A percentile compares a stretch with the other conserved stretches of the same genome.
Evolutionary conservation across 2,888 invertebrate genomes (phyloP).

Genomic region (Tipula vernalis): DNA sequence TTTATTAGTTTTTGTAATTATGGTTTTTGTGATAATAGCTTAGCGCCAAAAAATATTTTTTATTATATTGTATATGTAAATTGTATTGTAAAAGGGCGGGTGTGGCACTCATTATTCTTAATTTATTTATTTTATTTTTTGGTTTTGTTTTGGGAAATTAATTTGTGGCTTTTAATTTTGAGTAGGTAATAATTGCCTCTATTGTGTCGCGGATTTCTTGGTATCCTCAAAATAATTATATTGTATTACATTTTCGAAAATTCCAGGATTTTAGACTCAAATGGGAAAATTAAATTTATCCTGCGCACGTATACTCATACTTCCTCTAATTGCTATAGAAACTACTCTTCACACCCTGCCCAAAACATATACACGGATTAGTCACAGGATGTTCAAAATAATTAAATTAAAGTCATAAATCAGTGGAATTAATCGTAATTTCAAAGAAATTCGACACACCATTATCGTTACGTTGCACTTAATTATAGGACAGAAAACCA

Average conservation of each 20-base stretch:
- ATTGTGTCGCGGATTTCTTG: neutral
- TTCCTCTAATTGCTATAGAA: neutral
- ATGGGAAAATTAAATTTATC: neutral
- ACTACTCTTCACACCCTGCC: neutral
- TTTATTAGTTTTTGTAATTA: slow-evolving; percentile 4
- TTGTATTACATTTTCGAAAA: neutral
- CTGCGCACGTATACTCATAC: neutral
- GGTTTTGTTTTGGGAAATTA: neutral
- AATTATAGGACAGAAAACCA: neutral
- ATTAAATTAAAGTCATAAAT: neutral
- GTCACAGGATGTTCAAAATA: neutral
- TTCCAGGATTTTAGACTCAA: neutral
- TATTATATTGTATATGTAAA: neutral
- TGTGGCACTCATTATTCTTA: neutral
- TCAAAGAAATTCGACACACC: neutral
- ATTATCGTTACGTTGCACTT: neutral
- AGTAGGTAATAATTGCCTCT: neutral
- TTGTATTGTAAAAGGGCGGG: neutral
- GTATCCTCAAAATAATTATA: neutral
- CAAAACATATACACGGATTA: neutral
- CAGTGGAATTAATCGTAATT: neutral
- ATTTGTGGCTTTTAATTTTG: neutral
- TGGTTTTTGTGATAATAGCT: neutral
- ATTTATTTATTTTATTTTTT: neutral
- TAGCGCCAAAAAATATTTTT: neutral